Conservation (phyloP, 2,113 vertebrate species). For the Callaeas wilsoni region DNA sequence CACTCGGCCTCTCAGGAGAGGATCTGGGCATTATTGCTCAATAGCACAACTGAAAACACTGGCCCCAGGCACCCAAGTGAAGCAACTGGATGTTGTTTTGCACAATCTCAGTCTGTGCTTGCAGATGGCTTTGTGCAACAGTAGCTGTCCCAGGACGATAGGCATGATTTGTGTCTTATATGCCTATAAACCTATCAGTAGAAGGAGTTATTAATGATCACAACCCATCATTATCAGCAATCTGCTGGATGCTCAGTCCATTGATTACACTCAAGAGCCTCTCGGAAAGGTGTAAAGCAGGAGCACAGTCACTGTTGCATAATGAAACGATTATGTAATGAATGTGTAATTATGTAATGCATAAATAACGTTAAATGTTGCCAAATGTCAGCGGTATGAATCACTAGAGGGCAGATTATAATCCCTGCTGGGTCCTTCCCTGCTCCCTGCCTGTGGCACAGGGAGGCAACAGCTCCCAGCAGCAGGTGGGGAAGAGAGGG, state of each 20-base stretch:
- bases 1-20: neutral
- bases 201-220: constrained; percentile 6
- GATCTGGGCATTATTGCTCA: neutral
- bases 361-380: neutral
- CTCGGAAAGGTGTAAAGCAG: constrained; percentile 7
- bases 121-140: constrained; percentile 1
- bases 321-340: constrained; percentile 13
- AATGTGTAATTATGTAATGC: neutral
- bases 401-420: constrained; percentile 54
- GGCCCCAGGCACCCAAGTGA: neutral
- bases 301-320: neutral
- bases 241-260: neutral
- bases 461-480: neutral
- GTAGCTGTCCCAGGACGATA: neutral
- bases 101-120: neutral
- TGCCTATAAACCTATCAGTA: neutral
- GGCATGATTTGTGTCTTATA: neutral
- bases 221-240: neutral
- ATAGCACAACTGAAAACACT: neutral
- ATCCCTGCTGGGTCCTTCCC: neutral
- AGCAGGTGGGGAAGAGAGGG: neutral
- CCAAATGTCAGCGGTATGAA: constrained; percentile 12
- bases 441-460: neutral
- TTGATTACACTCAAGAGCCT: neutral
- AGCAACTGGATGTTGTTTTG: neutral